A percentile compares a stretch with the other conserved stretches of the same genome.
Conservation (phyloP, 2,888 invertebrate genomes). For the Macrostomum cliftonense region DNA sequence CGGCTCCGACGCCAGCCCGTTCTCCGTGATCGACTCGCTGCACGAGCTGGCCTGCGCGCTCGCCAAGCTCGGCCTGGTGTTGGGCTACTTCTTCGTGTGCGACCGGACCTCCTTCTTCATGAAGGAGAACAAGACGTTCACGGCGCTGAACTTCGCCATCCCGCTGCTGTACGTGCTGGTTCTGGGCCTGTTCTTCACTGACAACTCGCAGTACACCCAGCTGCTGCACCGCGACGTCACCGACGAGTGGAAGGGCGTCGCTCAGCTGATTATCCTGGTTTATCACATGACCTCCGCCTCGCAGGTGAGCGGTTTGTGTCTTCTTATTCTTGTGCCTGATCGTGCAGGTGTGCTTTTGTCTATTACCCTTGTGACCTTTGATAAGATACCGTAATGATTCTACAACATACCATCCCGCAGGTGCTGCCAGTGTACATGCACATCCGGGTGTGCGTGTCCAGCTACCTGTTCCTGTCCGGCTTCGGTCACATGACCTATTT, state of each 20-base stretch:
- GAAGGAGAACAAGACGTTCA: conserved; percentile 96
- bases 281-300: conserved; percentile 90
- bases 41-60: conserved; percentile 36
- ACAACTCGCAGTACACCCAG: conserved; percentile 41
- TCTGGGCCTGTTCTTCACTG: conserved; percentile 79
- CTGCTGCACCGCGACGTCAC: conserved; percentile 75
- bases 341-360: no score
- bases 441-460: conserved; percentile 64
- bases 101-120: conserved; percentile 90
- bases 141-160: conserved; percentile 83
- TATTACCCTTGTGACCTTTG: no score
- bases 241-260: conserved; percentile 85
- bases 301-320: conserved; percentile 39
- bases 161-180: conserved; percentile 81
- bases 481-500: conserved; percentile 79
- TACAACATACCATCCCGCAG: conserved; percentile 13
- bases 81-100: conserved; percentile 79
- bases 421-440: conserved; percentile 60
- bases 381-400: no score
- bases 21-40: conserved; percentile 13
- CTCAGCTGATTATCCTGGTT: conserved; percentile 76
- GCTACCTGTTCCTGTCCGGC: conserved; percentile 76
- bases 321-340: no score
- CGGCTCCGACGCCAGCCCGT: conserved; percentile 4
- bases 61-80: conserved; percentile 61